Evolutionary conservation across 92 coral and sea anemone genomes (phyloP), one percentile per base, ranked within the genome.

Genomic region (Metridium senile): DNA sequence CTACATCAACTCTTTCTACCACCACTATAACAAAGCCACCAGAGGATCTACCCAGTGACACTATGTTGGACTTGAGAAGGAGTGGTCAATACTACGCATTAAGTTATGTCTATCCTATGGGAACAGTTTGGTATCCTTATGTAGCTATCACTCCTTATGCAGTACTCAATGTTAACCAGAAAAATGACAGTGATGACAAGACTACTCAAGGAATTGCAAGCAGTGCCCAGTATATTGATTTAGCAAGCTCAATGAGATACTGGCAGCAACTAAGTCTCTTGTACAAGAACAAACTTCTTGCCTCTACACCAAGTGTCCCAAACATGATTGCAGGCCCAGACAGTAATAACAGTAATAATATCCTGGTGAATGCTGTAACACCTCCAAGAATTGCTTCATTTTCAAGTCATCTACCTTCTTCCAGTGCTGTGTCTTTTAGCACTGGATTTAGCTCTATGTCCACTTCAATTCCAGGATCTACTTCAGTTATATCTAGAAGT

Each of bases 231-330:
- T 92, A 89, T 54, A 92, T 92, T 80, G 97, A 92, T 74, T 76
- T 92, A 63, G 89, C 97, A 22, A 87, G 93, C 65, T 89, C 97
- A 52, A 68, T 89, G 76, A 76, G 93, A 39, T 92, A 92, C 76
- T 92, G 97, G 93, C 97, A 91, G 43, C 97, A 92, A 57, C 82
- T 87, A 63, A 85, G 79, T 61, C 78, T 92, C 61, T 76, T 89
- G 76, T 92, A 89, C 73, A 86, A 89, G 52, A 89, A 75, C 67
- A 79, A 85, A 62, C 71, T 82, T 71, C 89, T 93, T 27, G 85
- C 81, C 18, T 72, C 91, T 18, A 77, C 88, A 23, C 26, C 78
- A 34, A 68, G 58, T 64, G 57, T 70, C 23, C 47, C 88, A 58
- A 84, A 31, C 23, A 1, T 63, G 39, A 9, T 58, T 21, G 58